A percentile compares a stretch with the other conserved stretches of the same genome.
These are phyloP conservation scores for Volucella inanis DNA, from an alignment of 2,888 invertebrate genomes.

Conservation along the genomic window DNA sequence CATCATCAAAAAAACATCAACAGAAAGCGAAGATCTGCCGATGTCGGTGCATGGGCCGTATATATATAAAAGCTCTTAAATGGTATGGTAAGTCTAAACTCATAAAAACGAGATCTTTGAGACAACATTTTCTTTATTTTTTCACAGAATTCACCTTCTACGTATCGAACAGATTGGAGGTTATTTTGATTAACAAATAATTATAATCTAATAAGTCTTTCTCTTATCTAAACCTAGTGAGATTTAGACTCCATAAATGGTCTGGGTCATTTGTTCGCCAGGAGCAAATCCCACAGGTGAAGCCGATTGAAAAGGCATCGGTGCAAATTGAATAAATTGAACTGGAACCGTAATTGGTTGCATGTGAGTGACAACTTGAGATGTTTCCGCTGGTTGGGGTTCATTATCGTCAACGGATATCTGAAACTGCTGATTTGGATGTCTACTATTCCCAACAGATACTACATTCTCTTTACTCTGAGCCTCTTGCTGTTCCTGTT, in stretches of 20 bases:
- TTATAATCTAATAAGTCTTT: conserved; percentile 16
- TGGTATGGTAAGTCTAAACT: neutral
- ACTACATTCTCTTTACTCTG: conserved; percentile 74
- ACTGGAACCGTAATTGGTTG: conserved; percentile 78
- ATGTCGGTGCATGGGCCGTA: too few relatives aligned
- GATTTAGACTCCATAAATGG: conserved; percentile 16
- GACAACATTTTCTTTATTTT: neutral
- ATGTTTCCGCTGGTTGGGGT: conserved; percentile 76
- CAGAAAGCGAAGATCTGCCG: too few relatives aligned
- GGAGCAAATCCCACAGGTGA: conserved; percentile 34
- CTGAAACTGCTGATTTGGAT: conserved; percentile 80
- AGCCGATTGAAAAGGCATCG: conserved; percentile 78
- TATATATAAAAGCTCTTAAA: too few relatives aligned
- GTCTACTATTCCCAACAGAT: conserved; percentile 31
- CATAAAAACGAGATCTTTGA: neutral
- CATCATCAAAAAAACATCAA: too few relatives aligned
- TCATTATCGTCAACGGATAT: conserved; percentile 69
- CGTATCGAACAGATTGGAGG: neutral
- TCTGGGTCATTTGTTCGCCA: conserved; percentile 4
- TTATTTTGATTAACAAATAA: conserved; percentile 10
- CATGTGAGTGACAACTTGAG: conserved; percentile 76
- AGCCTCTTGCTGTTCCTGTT: conserved; percentile 75
- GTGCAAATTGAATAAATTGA: conserved; percentile 79
- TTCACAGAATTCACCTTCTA: neutral
- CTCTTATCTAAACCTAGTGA: neutral